Conservation (phyloP, 2,113 vertebrate species). For the Entelurus aequoreus region DNA sequence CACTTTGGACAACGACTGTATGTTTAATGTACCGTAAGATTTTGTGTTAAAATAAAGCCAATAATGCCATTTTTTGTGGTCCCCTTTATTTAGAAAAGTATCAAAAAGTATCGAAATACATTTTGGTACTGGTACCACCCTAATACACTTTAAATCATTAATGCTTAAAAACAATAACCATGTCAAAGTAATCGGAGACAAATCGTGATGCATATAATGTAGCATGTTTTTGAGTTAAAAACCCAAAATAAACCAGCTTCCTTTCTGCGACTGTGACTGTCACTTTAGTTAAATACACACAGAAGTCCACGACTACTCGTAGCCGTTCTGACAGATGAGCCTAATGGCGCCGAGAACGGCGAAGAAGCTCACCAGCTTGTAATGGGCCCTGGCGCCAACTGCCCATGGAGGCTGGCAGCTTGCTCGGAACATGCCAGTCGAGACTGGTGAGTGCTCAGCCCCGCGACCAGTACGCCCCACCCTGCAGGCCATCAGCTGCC, state of each 20-base stretch:
- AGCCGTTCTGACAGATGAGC: conserved; percentile 57
- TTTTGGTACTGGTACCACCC: too few species aligned
- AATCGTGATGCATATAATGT: too few species aligned
- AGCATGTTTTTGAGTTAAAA: not conserved
- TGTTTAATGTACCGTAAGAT: too few species aligned
- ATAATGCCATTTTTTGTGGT: too few species aligned
- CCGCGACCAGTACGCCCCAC: conserved; percentile 58
- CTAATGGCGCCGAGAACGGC: conserved; percentile 50
- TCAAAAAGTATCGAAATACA: too few species aligned
- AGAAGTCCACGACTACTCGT: conserved; percentile 12
- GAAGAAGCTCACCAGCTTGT: conserved; percentile 68
- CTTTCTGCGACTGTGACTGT: not conserved
- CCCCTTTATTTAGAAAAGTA: too few species aligned
- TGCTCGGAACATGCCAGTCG: conserved; percentile 63
- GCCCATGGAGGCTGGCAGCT: conserved; percentile 65
- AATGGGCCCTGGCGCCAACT: conserved; percentile 63
- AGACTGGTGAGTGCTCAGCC: conserved; percentile 56
- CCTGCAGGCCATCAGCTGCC: conserved; percentile 52
- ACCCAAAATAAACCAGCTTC: not conserved
- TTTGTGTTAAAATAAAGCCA: too few species aligned
- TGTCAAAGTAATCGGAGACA: too few species aligned
- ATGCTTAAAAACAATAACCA: too few species aligned
- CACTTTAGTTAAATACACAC: conserved; percentile 37
- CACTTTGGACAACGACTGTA: too few species aligned
- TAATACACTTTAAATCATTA: too few species aligned